Evolutionary conservation across 2,113 vertebrate species (phyloP).

Genomic region (Calyptomena viridis): DNA sequence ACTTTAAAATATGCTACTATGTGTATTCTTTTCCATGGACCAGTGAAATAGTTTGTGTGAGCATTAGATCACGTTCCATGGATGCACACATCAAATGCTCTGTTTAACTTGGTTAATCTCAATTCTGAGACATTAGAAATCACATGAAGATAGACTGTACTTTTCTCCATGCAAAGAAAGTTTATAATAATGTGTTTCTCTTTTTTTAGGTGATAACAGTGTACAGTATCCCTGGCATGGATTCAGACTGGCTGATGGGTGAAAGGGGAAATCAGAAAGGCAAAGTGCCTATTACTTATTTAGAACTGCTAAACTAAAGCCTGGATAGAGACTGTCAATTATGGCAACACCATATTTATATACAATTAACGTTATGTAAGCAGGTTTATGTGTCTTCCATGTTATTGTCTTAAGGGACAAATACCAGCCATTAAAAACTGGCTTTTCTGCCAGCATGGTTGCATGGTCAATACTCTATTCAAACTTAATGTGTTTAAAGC

Average conservation of each 20-base stretch:
- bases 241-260: conserved; percentile 98
- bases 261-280: conserved; percentile 95
- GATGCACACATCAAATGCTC: background rate
- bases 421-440: conserved; percentile 69
- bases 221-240: conserved; percentile 92
- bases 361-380: conserved; percentile 76
- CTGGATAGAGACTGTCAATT: conserved; percentile 62
- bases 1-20: background rate
- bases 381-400: conserved; percentile 79
- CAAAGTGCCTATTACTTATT: conserved; percentile 98
- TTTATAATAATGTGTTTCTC: conserved; percentile 14
- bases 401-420: conserved; percentile 74
- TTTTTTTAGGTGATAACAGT: conserved; percentile 90
- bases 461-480: conserved; percentile 76
- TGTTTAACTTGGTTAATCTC: background rate
- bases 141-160: background rate
- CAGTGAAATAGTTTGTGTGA: background rate
- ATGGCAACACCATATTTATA: conserved; percentile 83
- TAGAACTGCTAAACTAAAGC: conserved; percentile 94
- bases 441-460: conserved; percentile 73
- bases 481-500: conserved; percentile 70
- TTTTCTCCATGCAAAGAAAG: background rate
- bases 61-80: background rate
- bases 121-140: background rate
- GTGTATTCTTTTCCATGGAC: background rate